Conservation (phyloP, 53 echinoderm and acorn worm genomes). For the Stichopus horrens region DNA sequence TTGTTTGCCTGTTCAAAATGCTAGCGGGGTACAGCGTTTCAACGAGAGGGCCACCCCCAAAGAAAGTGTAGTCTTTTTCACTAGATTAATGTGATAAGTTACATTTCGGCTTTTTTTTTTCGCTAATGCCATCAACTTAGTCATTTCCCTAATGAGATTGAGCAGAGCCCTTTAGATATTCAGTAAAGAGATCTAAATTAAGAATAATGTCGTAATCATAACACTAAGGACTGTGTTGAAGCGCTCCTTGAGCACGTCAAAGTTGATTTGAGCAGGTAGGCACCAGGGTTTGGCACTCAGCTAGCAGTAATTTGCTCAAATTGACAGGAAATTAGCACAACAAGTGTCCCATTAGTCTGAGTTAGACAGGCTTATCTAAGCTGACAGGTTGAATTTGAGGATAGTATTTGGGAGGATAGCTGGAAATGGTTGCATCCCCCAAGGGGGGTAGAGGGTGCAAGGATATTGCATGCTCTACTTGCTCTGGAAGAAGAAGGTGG, state of each 20-base stretch:
- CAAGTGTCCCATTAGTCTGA: conserved; percentile 48
- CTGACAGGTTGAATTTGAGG: conserved; percentile 31
- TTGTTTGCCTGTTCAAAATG: conserved; percentile 20
- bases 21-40: conserved; percentile 34
- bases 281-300: conserved; percentile 26
- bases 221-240: conserved; percentile 11
- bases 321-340: conserved; percentile 51
- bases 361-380: conserved; percentile 37
- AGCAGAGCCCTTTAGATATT: conserved; percentile 30
- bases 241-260: conserved; percentile 34
- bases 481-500: conserved; percentile 2
- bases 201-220: conserved; percentile 42
- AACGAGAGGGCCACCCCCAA: conserved; percentile 29
- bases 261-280: conserved; percentile 26
- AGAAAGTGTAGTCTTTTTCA: conserved; percentile 5
- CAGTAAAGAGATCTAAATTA: conserved; percentile 37
- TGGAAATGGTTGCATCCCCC: conserved; percentile 10
- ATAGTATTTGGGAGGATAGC: conserved; percentile 12
- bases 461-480: conserved; percentile 28
- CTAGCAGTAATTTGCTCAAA: conserved; percentile 43
- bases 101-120: conserved; percentile 1
- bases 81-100: conserved; percentile 38
- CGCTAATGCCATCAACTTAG: conserved; percentile 16
- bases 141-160: conserved; percentile 44
- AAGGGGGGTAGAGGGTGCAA: conserved; percentile 20